phyloP scores from a whole-genome alignment of 2,113 vertebrate species.

The Chitala chitala region DNA sequence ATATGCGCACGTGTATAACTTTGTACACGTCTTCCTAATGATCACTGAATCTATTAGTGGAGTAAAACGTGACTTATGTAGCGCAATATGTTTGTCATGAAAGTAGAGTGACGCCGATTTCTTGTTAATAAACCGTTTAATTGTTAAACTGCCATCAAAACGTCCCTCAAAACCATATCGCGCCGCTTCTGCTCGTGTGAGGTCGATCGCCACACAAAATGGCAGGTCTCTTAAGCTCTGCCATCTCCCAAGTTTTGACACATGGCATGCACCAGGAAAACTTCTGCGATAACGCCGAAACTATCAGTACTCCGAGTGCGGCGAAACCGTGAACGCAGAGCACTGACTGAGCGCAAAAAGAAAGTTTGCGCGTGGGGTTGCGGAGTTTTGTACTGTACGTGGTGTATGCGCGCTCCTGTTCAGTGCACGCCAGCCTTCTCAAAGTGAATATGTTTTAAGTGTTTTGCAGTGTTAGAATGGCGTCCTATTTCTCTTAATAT shows the following conservation, averaged over 20 bases:
- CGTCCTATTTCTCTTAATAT: too few relatives aligned
- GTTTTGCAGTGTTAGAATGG: neutral
- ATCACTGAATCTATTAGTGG: too few relatives aligned
- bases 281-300: constrained; percentile 51
- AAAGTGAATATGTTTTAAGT: constrained; percentile 6
- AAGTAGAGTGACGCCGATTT: too few relatives aligned
- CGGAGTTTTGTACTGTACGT: constrained; percentile 1
- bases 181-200: constrained; percentile 64
- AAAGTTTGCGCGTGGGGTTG: constrained; percentile 47
- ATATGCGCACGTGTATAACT: too few relatives aligned
- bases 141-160: constrained; percentile 61
- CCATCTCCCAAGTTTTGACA: constrained; percentile 75
- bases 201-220: constrained; percentile 86
- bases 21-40: neutral
- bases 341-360: constrained; percentile 21
- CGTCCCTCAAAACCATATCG: constrained; percentile 65
- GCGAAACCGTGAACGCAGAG: constrained; percentile 39
- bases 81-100: too few relatives aligned
- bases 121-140: constrained; percentile 48
- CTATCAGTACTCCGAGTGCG: constrained; percentile 37
- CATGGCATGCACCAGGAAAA: constrained; percentile 58
- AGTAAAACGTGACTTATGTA: too few relatives aligned
- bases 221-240: constrained; percentile 76
- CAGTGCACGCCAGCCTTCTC: constrained; percentile 13
- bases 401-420: neutral